Base-by-base conservation (phyloP, 2,113 vertebrate species). In the Apus apus region DNA sequence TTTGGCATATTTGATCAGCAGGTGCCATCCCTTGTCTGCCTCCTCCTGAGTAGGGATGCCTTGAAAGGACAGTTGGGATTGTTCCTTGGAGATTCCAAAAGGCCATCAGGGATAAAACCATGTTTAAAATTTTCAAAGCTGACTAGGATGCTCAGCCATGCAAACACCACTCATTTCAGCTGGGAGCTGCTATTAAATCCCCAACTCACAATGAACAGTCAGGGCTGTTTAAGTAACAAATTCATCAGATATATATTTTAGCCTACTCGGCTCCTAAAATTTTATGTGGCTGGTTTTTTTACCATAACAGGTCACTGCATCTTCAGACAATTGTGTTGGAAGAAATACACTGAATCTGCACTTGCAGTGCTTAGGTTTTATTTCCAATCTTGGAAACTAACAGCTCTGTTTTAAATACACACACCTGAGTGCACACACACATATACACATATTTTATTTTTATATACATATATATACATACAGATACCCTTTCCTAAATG, bases 1-100 rank as follows among this genome's bases (percentile, higher is more conserved):
- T 92, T 94, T 75, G 85, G 53, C 86, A 95, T 94, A 88, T 94
- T 94, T 96, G 75, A 93, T 93, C 85, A 93, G 72, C 93, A 94
- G 94, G 93, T 96, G 93, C 51, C 83, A 90, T 95, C 92, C 93
- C 93, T 85, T 96, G 93, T 84, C 76, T 81, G 88, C 68, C 36
- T 81, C 88, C 56, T 68, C 57, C 65, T 78, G 80, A 90, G 90
- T 79, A 77, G 43, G 43, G 73, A 77, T 84, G 85, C 57, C 75
- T 88, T 94, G 73, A 45, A 61, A 93, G 53, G 61, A 90, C 86
- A 90, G 93, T 84, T 92, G 83, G 80, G 16, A 81, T 95, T 93
- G 66, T 38, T 87, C 88, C 85, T 92, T 54, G 40, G 88, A 92
- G 92, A 94, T 56, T 45, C n/a, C 73, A 51, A 94, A 92, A 92